Evolutionary conservation across 1,140 invertebrate species (phyloP).

Genomic region (Chironomus striatipennis): DNA sequence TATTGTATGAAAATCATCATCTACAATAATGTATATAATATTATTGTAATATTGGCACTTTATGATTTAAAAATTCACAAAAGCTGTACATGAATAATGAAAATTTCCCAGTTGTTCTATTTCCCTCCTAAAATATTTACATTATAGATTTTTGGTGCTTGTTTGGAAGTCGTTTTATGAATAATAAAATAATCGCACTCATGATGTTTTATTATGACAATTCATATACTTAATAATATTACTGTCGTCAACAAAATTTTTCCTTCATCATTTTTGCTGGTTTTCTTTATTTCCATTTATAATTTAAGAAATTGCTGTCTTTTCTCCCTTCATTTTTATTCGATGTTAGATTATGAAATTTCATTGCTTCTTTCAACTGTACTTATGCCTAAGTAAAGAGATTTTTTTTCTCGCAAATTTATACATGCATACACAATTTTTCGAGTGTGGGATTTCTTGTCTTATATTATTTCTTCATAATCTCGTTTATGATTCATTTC

Average conservation of each 20-base stretch:
- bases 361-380: background rate
- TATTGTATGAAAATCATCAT: too few relatives aligned
- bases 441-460: too few relatives aligned
- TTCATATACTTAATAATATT: constrained; percentile 15
- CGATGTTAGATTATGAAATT: background rate
- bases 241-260: constrained; percentile 1
- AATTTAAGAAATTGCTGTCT: constrained; percentile 3
- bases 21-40: too few relatives aligned
- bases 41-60: too few relatives aligned
- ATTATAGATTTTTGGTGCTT: background rate
- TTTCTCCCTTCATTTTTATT: background rate
- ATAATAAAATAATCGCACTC: constrained; percentile 14
- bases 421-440: background rate
- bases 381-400: background rate
- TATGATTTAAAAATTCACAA: too few relatives aligned
- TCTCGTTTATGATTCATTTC: background rate
- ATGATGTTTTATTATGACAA: constrained; percentile 14
- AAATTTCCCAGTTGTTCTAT: too few relatives aligned
- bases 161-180: background rate
- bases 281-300: background rate
- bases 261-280: background rate
- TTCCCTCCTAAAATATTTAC: too few relatives aligned
- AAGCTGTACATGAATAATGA: too few relatives aligned
- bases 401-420: background rate
- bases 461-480: background rate